Conservation (phyloP, 2,888 invertebrate genomes). For the Gastrophysa polygoni region DNA sequence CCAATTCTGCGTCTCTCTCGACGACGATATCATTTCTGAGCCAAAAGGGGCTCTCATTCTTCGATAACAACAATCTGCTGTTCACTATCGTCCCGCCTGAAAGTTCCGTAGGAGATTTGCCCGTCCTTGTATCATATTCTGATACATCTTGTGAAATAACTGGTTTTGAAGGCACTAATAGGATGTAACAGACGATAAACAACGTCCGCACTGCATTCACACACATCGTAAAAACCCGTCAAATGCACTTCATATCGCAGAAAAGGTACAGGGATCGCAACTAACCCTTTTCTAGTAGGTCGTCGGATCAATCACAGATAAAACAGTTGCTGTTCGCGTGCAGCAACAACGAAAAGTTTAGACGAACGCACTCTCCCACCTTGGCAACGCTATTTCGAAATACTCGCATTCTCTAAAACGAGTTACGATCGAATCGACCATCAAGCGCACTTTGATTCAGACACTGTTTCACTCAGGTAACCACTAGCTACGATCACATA, state of each 20-base stretch:
- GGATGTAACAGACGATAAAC: slow-evolving; percentile 26
- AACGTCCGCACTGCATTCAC: slow-evolving; percentile 14
- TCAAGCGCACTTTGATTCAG: slow-evolving; percentile 4
- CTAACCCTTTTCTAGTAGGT: slow-evolving; percentile 17
- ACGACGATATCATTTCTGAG: slow-evolving; percentile 81
- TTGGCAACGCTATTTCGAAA: slow-evolving; percentile 25
- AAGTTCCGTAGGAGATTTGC: slow-evolving; percentile 60
- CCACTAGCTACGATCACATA: neutral
- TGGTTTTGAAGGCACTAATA: slow-evolving; percentile 23
- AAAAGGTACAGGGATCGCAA: neutral
- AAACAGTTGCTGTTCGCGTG: slow-evolving; percentile 24
- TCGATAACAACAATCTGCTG: slow-evolving; percentile 63
- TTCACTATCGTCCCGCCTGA: slow-evolving; percentile 66
- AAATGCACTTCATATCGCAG: neutral
- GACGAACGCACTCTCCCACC: slow-evolving; percentile 29
- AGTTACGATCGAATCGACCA: neutral
- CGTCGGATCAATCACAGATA: slow-evolving; percentile 22
- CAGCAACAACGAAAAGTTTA: slow-evolving; percentile 31
- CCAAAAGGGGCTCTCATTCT: slow-evolving; percentile 73
- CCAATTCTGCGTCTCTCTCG: slow-evolving; percentile 77
- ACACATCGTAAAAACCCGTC: neutral
- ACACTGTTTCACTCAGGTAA: neutral
- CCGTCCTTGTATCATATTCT: slow-evolving; percentile 15
- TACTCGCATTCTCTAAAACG: slow-evolving; percentile 26
- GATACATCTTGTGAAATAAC: slow-evolving; percentile 31